phyloP scores from a whole-genome alignment of 2,113 vertebrate genomes.

The Cathartes aura region DNA sequence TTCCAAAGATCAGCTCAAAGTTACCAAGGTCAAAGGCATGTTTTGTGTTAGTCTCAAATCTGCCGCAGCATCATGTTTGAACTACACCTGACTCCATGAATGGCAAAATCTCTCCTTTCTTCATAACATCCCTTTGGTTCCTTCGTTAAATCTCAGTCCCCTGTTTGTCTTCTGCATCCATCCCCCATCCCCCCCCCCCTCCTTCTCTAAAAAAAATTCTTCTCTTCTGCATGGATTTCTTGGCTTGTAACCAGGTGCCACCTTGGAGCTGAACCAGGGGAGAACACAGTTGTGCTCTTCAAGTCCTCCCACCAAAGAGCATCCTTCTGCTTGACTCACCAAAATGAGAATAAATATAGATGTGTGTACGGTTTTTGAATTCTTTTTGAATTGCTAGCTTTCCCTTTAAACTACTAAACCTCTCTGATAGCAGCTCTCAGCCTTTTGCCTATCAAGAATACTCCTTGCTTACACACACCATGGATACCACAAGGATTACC shows the following conservation, averaged over 20 bases:
- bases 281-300: neutral
- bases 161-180: neutral
- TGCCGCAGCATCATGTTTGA: neutral
- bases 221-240: neutral
- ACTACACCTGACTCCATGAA: rapidly evolving
- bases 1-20: neutral
- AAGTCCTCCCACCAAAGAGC: neutral
- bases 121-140: neutral
- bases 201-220: too few relatives aligned
- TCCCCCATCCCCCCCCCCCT: too few relatives aligned
- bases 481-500: constrained; percentile 17
- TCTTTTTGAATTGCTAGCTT: neutral
- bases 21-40: neutral
- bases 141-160: neutral
- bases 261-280: neutral
- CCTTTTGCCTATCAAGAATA: neutral
- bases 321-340: neutral
- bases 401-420: neutral
- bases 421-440: neutral
- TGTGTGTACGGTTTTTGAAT: neutral
- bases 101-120: neutral
- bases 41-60: neutral
- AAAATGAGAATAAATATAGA: neutral
- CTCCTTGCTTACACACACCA: neutral
- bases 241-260: neutral